A percentile compares a stretch with the other conserved stretches of the same genome.
Evolutionary conservation across 2,113 vertebrate genomes (phyloP).

Genomic region (Aphyosemion australe): DNA sequence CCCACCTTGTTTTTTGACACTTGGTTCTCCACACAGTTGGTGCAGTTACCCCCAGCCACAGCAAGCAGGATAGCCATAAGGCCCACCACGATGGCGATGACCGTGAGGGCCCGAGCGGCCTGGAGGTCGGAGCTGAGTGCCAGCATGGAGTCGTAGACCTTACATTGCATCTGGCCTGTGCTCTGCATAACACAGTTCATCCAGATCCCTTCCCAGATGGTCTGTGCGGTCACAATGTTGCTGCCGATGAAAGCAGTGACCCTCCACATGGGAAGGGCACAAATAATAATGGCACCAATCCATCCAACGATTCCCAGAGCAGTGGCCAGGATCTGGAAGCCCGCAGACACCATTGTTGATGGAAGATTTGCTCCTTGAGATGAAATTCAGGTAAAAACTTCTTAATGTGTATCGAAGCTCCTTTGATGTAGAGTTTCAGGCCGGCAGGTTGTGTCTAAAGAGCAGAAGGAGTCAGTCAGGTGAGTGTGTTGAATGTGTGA

Average conservation of each 20-base stretch:
- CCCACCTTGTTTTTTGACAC: slow-evolving; percentile 72
- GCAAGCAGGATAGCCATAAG: slow-evolving; percentile 76
- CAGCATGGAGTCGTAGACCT: slow-evolving; percentile 83
- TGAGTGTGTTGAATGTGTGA: slow-evolving; percentile 39
- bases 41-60: slow-evolving; percentile 79
- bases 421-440: background rate
- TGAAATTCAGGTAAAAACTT: slow-evolving; percentile 5
- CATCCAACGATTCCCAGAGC: slow-evolving; percentile 76
- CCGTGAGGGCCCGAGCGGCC: slow-evolving; percentile 75
- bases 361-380: slow-evolving; percentile 1
- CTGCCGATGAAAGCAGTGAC: slow-evolving; percentile 79
- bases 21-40: slow-evolving; percentile 76
- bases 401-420: background rate
- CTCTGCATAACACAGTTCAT: slow-evolving; percentile 82
- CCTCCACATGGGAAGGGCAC: slow-evolving; percentile 80
- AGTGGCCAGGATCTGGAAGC: slow-evolving; percentile 77
- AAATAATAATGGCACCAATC: slow-evolving; percentile 77
- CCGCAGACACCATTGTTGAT: slow-evolving; percentile 75
- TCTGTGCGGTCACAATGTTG: slow-evolving; percentile 80
- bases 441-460: background rate
- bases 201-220: slow-evolving; percentile 79
- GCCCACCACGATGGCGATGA: slow-evolving; percentile 76
- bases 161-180: slow-evolving; percentile 85
- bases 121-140: slow-evolving; percentile 79
- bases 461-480: background rate